These are phyloP conservation scores for Apostichopus japonicus DNA, from an alignment of 35 echinoderm and acorn worm species.

Conservation along the genomic window DNA sequence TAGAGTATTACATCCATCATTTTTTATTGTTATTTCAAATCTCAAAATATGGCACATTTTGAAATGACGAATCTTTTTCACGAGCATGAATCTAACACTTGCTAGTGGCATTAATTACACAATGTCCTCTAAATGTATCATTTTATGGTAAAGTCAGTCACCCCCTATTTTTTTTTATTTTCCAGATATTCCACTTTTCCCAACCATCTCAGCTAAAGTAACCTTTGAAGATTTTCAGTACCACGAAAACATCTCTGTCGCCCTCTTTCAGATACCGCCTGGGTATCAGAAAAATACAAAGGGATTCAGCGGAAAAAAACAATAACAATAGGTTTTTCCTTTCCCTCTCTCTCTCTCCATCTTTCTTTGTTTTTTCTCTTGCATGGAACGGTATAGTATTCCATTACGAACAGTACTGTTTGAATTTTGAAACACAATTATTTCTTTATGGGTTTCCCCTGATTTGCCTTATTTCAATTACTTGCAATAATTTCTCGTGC, in stretches of 20 bases:
- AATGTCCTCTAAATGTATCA: slow-evolving; percentile 71
- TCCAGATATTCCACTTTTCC: slow-evolving; percentile 93
- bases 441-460: neutral
- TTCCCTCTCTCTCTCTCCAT: neutral
- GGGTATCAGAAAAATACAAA: slow-evolving; percentile 78
- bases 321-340: slow-evolving; percentile 18
- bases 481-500: neutral
- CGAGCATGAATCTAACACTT: no score
- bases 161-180: neutral
- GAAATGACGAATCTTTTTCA: no score
- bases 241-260: slow-evolving; percentile 73
- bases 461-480: neutral
- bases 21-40: no score
- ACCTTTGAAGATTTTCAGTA: slow-evolving; percentile 98
- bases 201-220: slow-evolving; percentile 91
- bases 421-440: neutral
- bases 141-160: slow-evolving; percentile 17
- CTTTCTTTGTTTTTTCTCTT: neutral
- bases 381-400: neutral
- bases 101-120: no score
- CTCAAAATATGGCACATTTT: no score
- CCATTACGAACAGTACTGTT: slow-evolving; percentile 33
- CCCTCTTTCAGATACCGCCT: slow-evolving; percentile 78
- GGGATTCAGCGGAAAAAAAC: slow-evolving; percentile 77
- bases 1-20: no score